Percentiles rank a stretch among this genome's conserved stretches.
phyloP scores from a whole-genome alignment of 1,140 invertebrate genomes.

The Stegodyphus mimosarum region DNA sequence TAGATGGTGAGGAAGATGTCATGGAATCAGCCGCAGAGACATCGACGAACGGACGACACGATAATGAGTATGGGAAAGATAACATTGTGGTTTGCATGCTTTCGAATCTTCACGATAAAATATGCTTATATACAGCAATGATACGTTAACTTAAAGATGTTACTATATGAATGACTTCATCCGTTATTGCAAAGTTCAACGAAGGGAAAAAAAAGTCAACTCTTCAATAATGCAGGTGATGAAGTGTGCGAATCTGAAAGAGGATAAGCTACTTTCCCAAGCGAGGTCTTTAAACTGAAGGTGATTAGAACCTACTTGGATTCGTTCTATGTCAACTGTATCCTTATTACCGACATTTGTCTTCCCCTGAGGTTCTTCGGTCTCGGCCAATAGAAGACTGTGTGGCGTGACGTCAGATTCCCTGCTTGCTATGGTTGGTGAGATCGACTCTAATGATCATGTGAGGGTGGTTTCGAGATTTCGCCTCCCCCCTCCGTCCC shows the following conservation, averaged over 20 bases:
- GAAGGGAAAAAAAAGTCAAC: not conserved
- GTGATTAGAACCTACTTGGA: not conserved
- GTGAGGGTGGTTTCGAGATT: not conserved
- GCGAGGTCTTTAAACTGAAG: too few relatives aligned
- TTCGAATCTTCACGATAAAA: not conserved
- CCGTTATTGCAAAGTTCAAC: not conserved
- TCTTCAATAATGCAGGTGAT: not conserved
- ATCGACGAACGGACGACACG: not conserved
- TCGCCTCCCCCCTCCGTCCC: not conserved
- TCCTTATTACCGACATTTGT: not conserved
- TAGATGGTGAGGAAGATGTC: conserved; percentile 6
- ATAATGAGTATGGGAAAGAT: not conserved
- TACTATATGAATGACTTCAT: not conserved
- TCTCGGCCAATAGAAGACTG: not conserved
- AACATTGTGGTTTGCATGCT: conserved; percentile 40
- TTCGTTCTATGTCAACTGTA: not conserved
- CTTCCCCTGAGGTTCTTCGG: not conserved
- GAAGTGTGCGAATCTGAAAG: not conserved
- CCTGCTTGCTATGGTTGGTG: not conserved
- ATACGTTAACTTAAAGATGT: not conserved
- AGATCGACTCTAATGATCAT: not conserved
- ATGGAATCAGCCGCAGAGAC: conserved; percentile 1
- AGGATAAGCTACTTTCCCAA: not conserved
- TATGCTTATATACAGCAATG: not conserved
- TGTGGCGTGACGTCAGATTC: not conserved